These are phyloP conservation scores for Sylvicola cinctus DNA, from an alignment of 2,888 invertebrate species.

Conservation along the genomic window DNA sequence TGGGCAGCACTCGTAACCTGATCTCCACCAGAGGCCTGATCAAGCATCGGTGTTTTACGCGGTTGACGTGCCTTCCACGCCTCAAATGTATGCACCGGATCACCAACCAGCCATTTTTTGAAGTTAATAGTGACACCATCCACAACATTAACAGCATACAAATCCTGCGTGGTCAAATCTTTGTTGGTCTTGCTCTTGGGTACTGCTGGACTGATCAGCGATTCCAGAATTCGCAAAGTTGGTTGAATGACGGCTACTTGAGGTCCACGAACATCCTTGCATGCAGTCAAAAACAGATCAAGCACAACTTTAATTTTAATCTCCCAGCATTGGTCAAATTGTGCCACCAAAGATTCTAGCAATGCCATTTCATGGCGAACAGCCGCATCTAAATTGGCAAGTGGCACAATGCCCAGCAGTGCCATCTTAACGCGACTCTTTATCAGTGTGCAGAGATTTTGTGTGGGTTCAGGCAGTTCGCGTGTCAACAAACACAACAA, in stretches of 20 bases:
- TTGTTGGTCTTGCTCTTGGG: slow-evolving; percentile 33
- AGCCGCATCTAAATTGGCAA: slow-evolving; percentile 47
- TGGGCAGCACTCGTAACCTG: not conserved
- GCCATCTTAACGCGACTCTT: slow-evolving; percentile 69
- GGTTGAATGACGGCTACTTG: slow-evolving; percentile 81
- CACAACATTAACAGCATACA: slow-evolving; percentile 29
- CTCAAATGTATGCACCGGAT: slow-evolving; percentile 44
- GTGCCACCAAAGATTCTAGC: slow-evolving; percentile 69
- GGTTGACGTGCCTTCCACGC: slow-evolving; percentile 50
- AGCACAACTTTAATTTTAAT: slow-evolving; percentile 73
- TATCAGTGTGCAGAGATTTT: slow-evolving; percentile 62
- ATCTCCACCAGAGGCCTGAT: slow-evolving; percentile 4
- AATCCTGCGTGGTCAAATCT: slow-evolving; percentile 29
- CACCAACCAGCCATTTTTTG: slow-evolving; percentile 50
- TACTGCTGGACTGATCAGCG: slow-evolving; percentile 48
- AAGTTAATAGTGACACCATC: slow-evolving; percentile 49
- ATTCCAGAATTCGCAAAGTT: slow-evolving; percentile 77
- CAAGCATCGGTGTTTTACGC: slow-evolving; percentile 14
- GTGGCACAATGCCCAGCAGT: slow-evolving; percentile 52
- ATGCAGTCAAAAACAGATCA: slow-evolving; percentile 39
- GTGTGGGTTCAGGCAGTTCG: slow-evolving; percentile 65
- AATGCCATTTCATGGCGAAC: slow-evolving; percentile 81
- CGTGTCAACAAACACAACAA: slow-evolving; percentile 73
- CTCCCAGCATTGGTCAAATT: slow-evolving; percentile 92
- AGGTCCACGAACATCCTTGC: slow-evolving; percentile 48